phyloP scores from a whole-genome alignment of 2,113 vertebrate species.

The Xiphophorus hellerii region DNA sequence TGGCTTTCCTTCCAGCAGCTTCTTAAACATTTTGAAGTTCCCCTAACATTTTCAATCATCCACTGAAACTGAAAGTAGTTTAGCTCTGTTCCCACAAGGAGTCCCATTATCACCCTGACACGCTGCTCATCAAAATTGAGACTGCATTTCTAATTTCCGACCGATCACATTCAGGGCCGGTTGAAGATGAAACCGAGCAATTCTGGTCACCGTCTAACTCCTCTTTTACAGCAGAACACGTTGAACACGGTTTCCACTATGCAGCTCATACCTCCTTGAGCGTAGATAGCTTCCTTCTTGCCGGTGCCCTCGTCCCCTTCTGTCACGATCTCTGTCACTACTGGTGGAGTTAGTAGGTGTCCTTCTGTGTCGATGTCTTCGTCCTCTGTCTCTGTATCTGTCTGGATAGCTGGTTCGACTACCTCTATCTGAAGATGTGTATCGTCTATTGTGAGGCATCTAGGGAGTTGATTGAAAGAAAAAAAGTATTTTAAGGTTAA shows the following conservation, averaged over 20 bases:
- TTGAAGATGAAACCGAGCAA: no score
- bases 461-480: slow-evolving; percentile 39
- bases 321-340: slow-evolving; percentile 72
- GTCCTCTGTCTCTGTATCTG: slow-evolving; percentile 86
- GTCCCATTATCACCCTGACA: no score
- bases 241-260: background rate
- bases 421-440: slow-evolving; percentile 91
- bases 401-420: slow-evolving; percentile 93
- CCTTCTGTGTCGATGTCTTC: slow-evolving; percentile 87
- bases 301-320: slow-evolving; percentile 69
- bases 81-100: no score
- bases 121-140: no score
- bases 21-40: no score
- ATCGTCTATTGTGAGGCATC: slow-evolving; percentile 96
- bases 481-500: background rate
- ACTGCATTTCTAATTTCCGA: no score
- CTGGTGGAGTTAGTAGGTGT: slow-evolving; percentile 89
- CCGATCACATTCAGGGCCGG: no score
- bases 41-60: no score
- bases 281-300: slow-evolving; percentile 74
- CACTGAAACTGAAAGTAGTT: no score
- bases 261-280: slow-evolving; percentile 75
- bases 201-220: no score
- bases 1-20: no score
- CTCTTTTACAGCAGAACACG: background rate